These are phyloP conservation scores for Tachysurus vachellii DNA, from an alignment of 2,113 vertebrate species.

Conservation along the genomic window DNA sequence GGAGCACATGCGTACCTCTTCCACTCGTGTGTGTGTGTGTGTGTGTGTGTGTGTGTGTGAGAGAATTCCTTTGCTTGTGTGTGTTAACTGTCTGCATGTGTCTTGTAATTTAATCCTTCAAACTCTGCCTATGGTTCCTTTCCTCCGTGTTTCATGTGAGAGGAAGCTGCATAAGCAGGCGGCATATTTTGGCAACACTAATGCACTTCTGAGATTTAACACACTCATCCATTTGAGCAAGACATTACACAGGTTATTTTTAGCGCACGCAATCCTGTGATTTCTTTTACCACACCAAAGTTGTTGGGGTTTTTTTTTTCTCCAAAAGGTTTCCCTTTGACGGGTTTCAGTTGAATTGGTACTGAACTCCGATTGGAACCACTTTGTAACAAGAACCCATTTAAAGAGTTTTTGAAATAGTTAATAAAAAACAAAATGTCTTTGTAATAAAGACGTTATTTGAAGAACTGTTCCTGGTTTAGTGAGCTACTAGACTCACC, in stretches of 20 bases:
- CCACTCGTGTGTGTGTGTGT: neutral
- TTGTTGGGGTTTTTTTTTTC: neutral
- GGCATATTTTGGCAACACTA: neutral
- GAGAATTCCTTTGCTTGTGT: neutral
- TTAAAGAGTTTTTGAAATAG: too few species aligned
- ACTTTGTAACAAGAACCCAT: too few species aligned
- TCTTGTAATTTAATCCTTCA: neutral
- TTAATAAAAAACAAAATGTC: too few species aligned
- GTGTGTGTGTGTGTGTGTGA: too few species aligned
- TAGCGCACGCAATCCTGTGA: neutral
- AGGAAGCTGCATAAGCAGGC: neutral
- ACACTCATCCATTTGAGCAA: neutral
- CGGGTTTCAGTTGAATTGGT: neutral
- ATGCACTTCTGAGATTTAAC: neutral
- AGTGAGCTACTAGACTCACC: neutral
- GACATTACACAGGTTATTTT: neutral
- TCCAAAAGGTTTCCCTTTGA: too few species aligned
- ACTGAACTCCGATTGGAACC: neutral
- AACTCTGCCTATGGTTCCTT: neutral
- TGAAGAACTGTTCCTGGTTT: neutral
- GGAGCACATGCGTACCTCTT: neutral
- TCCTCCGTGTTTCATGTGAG: neutral
- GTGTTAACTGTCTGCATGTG: neutral
- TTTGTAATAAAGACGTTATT: neutral
- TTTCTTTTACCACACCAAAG: neutral